Evolutionary conservation across 1,140 invertebrate species (phyloP).

Genomic region (Procambarus virginalis): DNA sequence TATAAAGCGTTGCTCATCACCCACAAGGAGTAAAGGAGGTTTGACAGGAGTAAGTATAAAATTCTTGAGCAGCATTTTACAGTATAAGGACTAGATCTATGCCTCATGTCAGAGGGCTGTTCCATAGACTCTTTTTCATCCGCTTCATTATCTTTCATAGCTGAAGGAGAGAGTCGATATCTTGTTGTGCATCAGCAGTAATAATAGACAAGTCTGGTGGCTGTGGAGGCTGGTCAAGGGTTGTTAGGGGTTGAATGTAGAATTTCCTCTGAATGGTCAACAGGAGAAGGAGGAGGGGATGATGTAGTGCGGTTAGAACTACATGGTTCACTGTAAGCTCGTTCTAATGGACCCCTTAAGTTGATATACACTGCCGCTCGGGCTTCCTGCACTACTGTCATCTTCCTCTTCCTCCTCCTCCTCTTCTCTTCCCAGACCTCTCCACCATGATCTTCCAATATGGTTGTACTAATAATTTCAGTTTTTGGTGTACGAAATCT

Average conservation of each 20-base stretch:
- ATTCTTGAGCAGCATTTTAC: constrained; percentile 58
- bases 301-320: constrained; percentile 7
- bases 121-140: constrained; percentile 70
- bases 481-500: constrained; percentile 78
- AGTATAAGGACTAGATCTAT: constrained; percentile 69
- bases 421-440: constrained; percentile 76
- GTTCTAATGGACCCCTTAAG: constrained; percentile 57
- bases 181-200: constrained; percentile 17
- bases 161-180: background rate
- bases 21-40: constrained; percentile 16
- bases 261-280: constrained; percentile 43
- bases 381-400: constrained; percentile 55
- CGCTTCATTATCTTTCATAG: constrained; percentile 33
- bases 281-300: constrained; percentile 51
- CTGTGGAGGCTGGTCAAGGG: constrained; percentile 52
- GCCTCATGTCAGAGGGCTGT: constrained; percentile 69
- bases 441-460: constrained; percentile 86
- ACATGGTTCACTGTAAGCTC: constrained; percentile 65
- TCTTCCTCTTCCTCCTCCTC: constrained; percentile 64
- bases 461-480: constrained; percentile 88
- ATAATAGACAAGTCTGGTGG: constrained; percentile 57
- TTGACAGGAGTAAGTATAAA: constrained; percentile 44
- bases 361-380: constrained; percentile 29
- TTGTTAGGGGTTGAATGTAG: constrained; percentile 67
- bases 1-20: constrained; percentile 26